phyloP scores from a whole-genome alignment of 2,888 invertebrate species.

The Papilio demoleus region DNA sequence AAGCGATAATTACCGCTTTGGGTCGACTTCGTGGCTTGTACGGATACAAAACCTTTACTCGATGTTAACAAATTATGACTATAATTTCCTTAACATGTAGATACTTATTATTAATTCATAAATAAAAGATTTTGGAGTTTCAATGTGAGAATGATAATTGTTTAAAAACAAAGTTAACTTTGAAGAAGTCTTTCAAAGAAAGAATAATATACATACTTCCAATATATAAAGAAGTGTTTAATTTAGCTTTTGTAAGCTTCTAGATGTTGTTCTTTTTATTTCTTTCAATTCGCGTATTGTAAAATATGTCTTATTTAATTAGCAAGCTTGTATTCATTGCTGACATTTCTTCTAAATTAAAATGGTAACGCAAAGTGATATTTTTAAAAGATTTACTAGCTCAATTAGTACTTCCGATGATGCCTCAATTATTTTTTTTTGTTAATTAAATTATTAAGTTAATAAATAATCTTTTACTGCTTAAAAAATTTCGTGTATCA shows the following conservation, averaged over 20 bases:
- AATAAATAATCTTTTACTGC: conserved; percentile 27
- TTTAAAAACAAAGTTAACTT: no score
- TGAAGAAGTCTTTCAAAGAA: no score
- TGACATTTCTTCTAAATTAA: no score
- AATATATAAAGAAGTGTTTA: no score
- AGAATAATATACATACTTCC: no score
- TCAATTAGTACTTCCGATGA: conserved; percentile 32
- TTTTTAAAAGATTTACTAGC: no score
- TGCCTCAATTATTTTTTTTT: conserved; percentile 35
- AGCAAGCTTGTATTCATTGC: no score
- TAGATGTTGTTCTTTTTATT: no score
- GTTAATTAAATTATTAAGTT: conserved; percentile 41
- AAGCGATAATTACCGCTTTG: conserved; percentile 67
- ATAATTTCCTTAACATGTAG: conserved; percentile 10
- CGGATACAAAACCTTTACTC: conserved; percentile 35
- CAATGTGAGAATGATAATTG: background rate
- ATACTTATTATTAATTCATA: background rate
- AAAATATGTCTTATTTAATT: no score
- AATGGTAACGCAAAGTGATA: no score
- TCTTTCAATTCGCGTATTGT: no score
- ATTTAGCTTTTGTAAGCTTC: no score
- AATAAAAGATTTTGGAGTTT: background rate
- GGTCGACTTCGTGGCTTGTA: conserved; percentile 60
- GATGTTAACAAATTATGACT: conserved; percentile 32
- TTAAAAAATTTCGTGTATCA: conserved; percentile 23